Conservation (phyloP, 2,113 vertebrate species). For the Otolemur garnettii region DNA sequence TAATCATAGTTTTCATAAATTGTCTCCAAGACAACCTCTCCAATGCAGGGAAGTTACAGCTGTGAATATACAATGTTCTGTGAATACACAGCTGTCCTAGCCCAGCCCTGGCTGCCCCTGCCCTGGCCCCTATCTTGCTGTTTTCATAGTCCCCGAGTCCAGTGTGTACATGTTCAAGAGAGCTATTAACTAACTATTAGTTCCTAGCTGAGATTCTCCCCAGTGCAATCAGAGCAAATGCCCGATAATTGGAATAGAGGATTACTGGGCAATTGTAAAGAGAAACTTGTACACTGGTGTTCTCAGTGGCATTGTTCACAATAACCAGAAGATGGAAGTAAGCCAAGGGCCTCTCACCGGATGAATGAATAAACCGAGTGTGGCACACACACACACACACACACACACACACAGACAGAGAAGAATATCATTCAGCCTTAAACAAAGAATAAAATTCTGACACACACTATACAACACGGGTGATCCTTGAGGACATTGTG, state of each 20-base stretch:
- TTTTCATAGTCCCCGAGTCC: not conserved
- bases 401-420: too few species aligned
- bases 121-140: not conserved
- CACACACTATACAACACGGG: too few species aligned
- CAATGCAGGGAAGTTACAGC: not conserved
- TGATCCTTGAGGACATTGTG: not conserved
- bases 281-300: not conserved
- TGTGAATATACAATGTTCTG: not conserved
- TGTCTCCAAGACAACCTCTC: not conserved
- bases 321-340: not conserved
- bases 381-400: not conserved
- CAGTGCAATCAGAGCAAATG: not conserved
- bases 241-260: not conserved
- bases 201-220: not conserved
- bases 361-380: not conserved
- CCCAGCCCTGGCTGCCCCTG: not conserved
- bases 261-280: not conserved
- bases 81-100: not conserved
- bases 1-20: constrained; percentile 18
- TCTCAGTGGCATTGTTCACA: not conserved
- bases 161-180: not conserved
- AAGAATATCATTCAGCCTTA: not conserved
- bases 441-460: not conserved
- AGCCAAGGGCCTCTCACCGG: not conserved
- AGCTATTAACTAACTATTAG: not conserved